phyloP scores from a whole-genome alignment of 2,888 invertebrate genomes.

The Dryadula phaetusa region DNA sequence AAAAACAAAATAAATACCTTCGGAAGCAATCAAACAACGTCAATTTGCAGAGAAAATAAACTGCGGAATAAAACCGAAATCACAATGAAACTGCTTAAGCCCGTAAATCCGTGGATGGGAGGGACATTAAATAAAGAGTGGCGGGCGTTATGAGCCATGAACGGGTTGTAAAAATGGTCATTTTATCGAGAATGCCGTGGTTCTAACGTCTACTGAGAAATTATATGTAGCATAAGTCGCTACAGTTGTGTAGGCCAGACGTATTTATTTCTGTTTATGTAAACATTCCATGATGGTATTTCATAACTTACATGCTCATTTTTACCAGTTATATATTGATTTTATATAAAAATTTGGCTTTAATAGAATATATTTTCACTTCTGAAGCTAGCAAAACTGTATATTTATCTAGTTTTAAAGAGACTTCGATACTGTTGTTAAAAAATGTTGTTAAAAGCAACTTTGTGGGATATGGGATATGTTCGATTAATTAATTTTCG shows the following conservation, averaged over 20 bases:
- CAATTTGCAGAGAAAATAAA: conserved; percentile 25
- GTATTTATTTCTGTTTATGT: neutral
- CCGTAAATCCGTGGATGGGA: conserved; percentile 58
- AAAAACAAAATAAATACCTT: conserved; percentile 28
- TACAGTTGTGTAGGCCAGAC: neutral
- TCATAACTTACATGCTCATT: too few relatives aligned
- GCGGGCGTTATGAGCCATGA: conserved; percentile 59
- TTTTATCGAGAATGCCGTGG: conserved; percentile 55
- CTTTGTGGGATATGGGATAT: too few relatives aligned
- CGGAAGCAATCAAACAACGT: conserved; percentile 23
- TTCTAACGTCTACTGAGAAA: conserved; percentile 14
- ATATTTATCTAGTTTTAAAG: too few relatives aligned
- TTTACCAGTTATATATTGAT: too few relatives aligned
- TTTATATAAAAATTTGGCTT: too few relatives aligned
- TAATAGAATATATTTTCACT: too few relatives aligned
- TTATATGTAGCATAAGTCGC: conserved; percentile 1
- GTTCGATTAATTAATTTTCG: too few relatives aligned
- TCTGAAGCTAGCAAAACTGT: too few relatives aligned
- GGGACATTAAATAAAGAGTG: conserved; percentile 61
- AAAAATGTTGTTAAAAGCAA: too few relatives aligned
- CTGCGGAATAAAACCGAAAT: conserved; percentile 34
- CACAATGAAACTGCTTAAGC: conserved; percentile 31
- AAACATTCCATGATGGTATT: too few relatives aligned
- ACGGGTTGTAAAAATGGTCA: conserved; percentile 67
- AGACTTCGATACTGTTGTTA: too few relatives aligned